Percentiles rank a stretch among this genome's conserved stretches.
phyloP scores from a whole-genome alignment of 2,797 vertebrate species.

The Centroberyx gerrardi region DNA sequence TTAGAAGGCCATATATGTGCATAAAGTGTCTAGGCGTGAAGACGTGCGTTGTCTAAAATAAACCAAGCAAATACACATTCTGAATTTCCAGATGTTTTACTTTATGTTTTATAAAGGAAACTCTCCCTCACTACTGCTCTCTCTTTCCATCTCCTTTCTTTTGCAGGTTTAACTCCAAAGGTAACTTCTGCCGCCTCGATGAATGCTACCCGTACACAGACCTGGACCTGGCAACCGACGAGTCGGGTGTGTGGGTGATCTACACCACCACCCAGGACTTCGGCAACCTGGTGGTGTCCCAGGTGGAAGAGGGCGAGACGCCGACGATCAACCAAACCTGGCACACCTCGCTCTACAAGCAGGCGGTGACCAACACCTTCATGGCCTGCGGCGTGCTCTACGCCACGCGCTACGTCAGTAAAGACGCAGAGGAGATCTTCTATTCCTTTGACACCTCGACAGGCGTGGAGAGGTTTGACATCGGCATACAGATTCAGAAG shows the following conservation, averaged over 20 bases:
- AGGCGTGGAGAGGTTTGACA: slow-evolving; percentile 69
- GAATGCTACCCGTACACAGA: slow-evolving; percentile 77
- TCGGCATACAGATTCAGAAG: slow-evolving; percentile 78
- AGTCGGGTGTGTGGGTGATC: slow-evolving; percentile 82
- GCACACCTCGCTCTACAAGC: slow-evolving; percentile 81
- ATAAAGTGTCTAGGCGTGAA: no score
- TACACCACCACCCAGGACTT: slow-evolving; percentile 76
- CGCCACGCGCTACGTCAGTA: slow-evolving; percentile 74
- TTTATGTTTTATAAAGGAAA: no score
- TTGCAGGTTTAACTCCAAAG: slow-evolving; percentile 76
- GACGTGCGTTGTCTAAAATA: no score
- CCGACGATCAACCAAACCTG: slow-evolving; percentile 68
- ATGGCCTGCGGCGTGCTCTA: slow-evolving; percentile 84
- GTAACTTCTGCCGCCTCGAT: slow-evolving; percentile 76
- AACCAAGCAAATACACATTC: no score
- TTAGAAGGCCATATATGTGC: no score
- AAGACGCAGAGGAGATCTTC: slow-evolving; percentile 81
- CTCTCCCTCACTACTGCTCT: neutral
- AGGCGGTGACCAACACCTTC: slow-evolving; percentile 78
- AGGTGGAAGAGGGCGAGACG: slow-evolving; percentile 52
- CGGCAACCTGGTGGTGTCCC: slow-evolving; percentile 81
- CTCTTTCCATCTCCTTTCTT: neutral
- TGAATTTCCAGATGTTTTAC: no score
- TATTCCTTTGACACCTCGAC: slow-evolving; percentile 81
- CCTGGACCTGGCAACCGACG: slow-evolving; percentile 85